phyloP scores from a whole-genome alignment of 2,888 invertebrate species.

The Malthinus seriepunctatus region DNA sequence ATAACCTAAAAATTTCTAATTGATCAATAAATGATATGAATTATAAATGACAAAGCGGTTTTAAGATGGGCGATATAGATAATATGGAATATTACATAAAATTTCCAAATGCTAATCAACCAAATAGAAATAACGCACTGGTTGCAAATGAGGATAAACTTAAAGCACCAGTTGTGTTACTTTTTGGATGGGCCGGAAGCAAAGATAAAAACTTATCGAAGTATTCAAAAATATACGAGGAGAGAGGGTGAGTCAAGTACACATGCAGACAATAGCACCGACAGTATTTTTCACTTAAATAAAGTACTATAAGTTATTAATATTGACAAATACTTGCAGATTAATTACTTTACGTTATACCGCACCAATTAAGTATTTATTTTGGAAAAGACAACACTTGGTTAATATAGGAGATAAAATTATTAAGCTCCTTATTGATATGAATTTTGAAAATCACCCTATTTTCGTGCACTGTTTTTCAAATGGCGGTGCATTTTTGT shows the following conservation, averaged over 20 bases:
- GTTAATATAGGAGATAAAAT: slow-evolving; percentile 65
- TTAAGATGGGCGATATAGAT: slow-evolving; percentile 52
- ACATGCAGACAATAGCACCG: too few relatives aligned
- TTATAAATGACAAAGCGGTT: too few relatives aligned
- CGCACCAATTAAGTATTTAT: slow-evolving; percentile 68
- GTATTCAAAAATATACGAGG: slow-evolving; percentile 78
- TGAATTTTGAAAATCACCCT: slow-evolving; percentile 70
- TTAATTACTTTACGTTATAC: slow-evolving; percentile 74
- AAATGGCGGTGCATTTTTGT: slow-evolving; percentile 75
- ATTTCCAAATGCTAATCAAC: slow-evolving; percentile 60
- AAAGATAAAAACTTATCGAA: slow-evolving; percentile 76
- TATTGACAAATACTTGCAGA: slow-evolving; percentile 49
- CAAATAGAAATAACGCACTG: slow-evolving; percentile 55
- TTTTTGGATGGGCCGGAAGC: slow-evolving; percentile 82
- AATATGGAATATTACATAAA: slow-evolving; percentile 66
- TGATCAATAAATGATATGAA: too few relatives aligned
- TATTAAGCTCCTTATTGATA: slow-evolving; percentile 66
- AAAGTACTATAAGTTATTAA: background rate
- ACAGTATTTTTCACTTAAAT: background rate
- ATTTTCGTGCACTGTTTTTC: slow-evolving; percentile 76
- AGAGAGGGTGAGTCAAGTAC: slow-evolving; percentile 65
- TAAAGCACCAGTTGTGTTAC: slow-evolving; percentile 70
- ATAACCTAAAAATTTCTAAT: too few relatives aligned
- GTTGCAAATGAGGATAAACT: slow-evolving; percentile 61
- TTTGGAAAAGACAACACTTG: slow-evolving; percentile 66